Evolutionary conservation across 1,140 invertebrate genomes (phyloP).

Genomic region (Drosophila pruinosa): DNA sequence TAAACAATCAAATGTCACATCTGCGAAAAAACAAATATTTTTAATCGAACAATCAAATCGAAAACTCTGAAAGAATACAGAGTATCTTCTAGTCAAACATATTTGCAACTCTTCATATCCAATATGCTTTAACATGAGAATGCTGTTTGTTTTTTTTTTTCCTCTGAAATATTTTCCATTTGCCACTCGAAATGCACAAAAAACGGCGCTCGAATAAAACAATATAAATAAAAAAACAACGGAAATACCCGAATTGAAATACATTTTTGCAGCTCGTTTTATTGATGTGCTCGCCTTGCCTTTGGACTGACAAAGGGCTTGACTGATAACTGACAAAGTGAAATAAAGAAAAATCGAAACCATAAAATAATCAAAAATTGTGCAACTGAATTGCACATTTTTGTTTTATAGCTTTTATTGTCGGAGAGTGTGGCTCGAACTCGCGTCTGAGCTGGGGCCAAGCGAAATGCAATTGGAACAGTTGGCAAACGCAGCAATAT

Average conservation of each 20-base stretch:
- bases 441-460: neutral
- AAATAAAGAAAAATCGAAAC: constrained; percentile 42
- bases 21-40: no score
- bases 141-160: constrained; percentile 28
- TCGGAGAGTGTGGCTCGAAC: neutral
- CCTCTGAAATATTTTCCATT: neutral
- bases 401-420: neutral
- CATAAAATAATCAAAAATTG: constrained; percentile 58
- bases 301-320: constrained; percentile 65
- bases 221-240: constrained; percentile 15
- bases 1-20: no score
- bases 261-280: constrained; percentile 53
- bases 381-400: constrained; percentile 45
- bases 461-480: constrained; percentile 16
- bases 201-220: constrained; percentile 11
- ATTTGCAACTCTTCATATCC: neutral
- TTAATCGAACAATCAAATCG: no score
- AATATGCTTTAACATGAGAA: constrained; percentile 57
- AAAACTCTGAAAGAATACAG: no score
- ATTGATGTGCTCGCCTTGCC: constrained; percentile 51
- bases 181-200: constrained; percentile 32
- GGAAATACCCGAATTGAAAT: constrained; percentile 34
- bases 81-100: neutral
- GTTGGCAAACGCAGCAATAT: constrained; percentile 18
- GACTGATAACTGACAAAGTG: constrained; percentile 63